Conservation (phyloP, 2,797 vertebrate genomes). For the Allochrocebus solatus region DNA sequence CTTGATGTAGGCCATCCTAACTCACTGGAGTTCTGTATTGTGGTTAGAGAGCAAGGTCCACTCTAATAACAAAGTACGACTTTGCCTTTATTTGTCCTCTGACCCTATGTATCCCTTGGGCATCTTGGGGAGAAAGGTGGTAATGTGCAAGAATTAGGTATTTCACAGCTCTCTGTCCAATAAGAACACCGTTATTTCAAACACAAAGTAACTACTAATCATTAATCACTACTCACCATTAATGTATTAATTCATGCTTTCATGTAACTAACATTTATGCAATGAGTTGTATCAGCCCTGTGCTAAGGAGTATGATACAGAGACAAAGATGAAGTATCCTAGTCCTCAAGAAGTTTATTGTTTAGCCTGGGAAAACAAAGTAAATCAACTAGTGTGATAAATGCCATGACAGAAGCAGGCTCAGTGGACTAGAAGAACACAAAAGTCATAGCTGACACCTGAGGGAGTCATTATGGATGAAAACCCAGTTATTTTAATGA, state of each 20-base stretch:
- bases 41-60: not conserved
- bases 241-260: not conserved
- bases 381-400: not conserved
- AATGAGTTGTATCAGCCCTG: not conserved
- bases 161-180: not conserved
- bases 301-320: not conserved
- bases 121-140: not conserved
- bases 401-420: not conserved
- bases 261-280: not conserved
- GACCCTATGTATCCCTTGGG: not conserved
- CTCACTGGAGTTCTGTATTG: not conserved
- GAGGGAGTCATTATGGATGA: not conserved
- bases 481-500: not conserved
- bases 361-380: not conserved
- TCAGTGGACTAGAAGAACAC: not conserved
- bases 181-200: slow-evolving; percentile 12
- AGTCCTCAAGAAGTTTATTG: not conserved
- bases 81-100: not conserved
- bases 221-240: not conserved
- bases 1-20: not conserved
- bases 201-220: not conserved
- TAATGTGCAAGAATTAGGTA: not conserved
- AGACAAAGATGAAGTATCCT: not conserved
- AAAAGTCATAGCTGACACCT: not conserved
- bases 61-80: not conserved